These are phyloP conservation scores for Aurelia coerulea DNA, from an alignment of 30 jellyfish, hydroid and myxozoan species.

Conservation along the genomic window DNA sequence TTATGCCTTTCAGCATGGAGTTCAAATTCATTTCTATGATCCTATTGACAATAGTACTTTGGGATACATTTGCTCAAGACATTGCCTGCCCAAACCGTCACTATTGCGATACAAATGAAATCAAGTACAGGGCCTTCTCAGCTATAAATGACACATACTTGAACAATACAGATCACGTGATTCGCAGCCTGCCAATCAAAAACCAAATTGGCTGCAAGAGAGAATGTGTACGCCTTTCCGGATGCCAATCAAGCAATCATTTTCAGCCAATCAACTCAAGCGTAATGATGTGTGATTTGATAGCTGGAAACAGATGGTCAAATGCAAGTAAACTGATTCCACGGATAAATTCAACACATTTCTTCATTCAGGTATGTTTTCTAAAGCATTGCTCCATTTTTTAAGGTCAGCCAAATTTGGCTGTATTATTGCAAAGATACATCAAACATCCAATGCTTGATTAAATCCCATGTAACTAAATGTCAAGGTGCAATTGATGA, in stretches of 20 bases:
- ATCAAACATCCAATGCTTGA: no score
- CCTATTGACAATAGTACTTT: neutral
- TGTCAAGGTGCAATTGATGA: no score
- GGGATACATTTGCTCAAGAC: neutral
- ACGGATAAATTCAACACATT: constrained; percentile 16
- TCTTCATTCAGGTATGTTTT: constrained; percentile 21
- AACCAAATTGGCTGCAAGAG: constrained; percentile 2
- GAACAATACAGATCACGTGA: constrained; percentile 17
- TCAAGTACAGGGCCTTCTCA: constrained; percentile 39
- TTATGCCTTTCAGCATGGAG: no score
- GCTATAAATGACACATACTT: neutral
- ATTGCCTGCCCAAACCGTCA: constrained; percentile 32
- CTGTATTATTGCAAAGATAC: no score
- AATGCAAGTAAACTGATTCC: constrained; percentile 22
- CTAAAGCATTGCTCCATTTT: neutral
- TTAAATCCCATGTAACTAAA: no score
- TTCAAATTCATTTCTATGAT: neutral
- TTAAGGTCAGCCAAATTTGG: neutral
- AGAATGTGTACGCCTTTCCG: neutral
- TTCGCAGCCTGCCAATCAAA: constrained; percentile 10
- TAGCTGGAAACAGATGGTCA: constrained; percentile 52
- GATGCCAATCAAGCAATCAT: no score
- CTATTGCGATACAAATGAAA: constrained; percentile 28
- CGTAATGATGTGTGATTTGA: constrained; percentile 41
- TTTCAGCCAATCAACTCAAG: neutral